Percentiles rank a stretch among this genome's conserved stretches.
These are phyloP conservation scores for Odontophorus gujanensis DNA, from an alignment of 2,113 vertebrate species.

Conservation along the genomic window DNA sequence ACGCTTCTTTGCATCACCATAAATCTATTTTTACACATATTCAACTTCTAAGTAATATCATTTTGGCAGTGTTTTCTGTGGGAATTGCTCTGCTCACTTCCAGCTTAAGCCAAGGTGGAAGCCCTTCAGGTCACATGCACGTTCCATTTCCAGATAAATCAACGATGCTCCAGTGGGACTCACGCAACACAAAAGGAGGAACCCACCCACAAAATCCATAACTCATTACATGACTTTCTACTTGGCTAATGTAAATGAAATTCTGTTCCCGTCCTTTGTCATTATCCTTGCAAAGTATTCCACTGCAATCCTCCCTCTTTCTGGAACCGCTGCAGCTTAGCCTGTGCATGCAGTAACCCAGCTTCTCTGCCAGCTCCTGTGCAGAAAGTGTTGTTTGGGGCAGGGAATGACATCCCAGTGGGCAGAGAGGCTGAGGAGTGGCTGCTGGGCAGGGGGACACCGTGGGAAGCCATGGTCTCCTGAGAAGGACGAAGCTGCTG, in stretches of 20 bases:
- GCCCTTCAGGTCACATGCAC: neutral
- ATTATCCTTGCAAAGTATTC: neutral
- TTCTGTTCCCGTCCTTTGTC: neutral
- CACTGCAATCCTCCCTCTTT: neutral
- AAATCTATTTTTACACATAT: neutral
- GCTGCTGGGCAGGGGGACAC: neutral
- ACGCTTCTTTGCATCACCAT: neutral
- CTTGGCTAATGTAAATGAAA: neutral
- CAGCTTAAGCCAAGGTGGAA: neutral
- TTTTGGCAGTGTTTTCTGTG: conserved; percentile 5
- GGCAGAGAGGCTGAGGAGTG: neutral
- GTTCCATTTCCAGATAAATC: conserved; percentile 36
- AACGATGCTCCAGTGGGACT: neutral
- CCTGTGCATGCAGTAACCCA: neutral
- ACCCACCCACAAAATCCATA: neutral
- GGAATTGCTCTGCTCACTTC: conserved; percentile 28
- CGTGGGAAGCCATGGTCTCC: neutral
- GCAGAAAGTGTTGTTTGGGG: rapidly evolving
- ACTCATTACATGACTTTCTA: neutral
- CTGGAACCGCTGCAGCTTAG: neutral
- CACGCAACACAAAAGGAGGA: conserved; percentile 58
- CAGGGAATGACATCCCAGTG: neutral
- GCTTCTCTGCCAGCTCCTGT: neutral
- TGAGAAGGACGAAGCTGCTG: neutral
- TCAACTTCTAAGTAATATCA: neutral